Base-by-base conservation (phyloP, 1,140 invertebrate species). In the Scaptomyza graminum region DNA sequence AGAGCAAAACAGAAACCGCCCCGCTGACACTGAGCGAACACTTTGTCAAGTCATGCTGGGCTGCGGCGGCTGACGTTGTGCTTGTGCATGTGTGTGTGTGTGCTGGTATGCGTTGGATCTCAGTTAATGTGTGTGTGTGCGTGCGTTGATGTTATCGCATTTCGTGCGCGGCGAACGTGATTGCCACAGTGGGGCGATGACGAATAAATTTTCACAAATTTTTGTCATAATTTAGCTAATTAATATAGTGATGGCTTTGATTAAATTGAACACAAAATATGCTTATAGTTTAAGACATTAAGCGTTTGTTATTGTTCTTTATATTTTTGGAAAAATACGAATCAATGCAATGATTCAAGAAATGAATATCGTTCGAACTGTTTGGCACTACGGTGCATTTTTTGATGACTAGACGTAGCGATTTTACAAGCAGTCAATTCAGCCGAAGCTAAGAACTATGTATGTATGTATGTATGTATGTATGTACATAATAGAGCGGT, bases 111-210 rank as follows among this genome's bases (percentile, higher is more conserved):
- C 28, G 39, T 52, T 71, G 52, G 54, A 50, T 62, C 54, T 63
- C n/a, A 62, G 22, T 61, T 39, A 57, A 31, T 54, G 44, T 59
- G 63, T 68, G 63, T 68, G 22, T 41, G 69, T 67, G 34, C 37
- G 39, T 72, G 54, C 51, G 55, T 64, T 63, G 67, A 57, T 75
- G 78, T 80, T 81, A 81, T 80, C 79, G 79, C 79, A 70, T 80
- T 84, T 84, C 77, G 81, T 84, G 81, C 63, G 77, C 77, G 54
- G 69, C 69, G 79, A 85, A 85, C 81, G 81, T 85, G 81, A 85
- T 87, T 84, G 81, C 43, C 59, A 84, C 81, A 74, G 81, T 84
- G 81, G 82, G 82, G 46, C 25, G 7, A 52, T 37, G 31, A 7
- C 12, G 2, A 9, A 34, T 18, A 55, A 13, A 69, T 18, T 41